These are phyloP conservation scores for Mus musculus DNA, from an alignment of 2,113 vertebrate species.

Conservation along the genomic window GRCm39 chr4:102116501-102117000, in stretches of 20 bases:
- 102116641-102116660: neutral
- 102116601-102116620: too few species aligned
- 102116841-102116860: neutral
- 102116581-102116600: neutral
- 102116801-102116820: neutral
- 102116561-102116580: neutral
- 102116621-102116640: neutral
- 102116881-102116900: neutral
- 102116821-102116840: neutral
- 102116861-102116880: neutral
- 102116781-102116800: neutral
- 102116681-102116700: neutral
- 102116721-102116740: neutral
- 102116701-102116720: neutral
- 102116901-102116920: neutral
- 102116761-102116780: neutral
- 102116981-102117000: neutral
- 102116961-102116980: neutral
- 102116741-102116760: neutral
- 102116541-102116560: constrained; percentile 43
- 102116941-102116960: neutral
- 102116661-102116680: neutral
- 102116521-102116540: constrained; percentile 23
- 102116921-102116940: neutral
- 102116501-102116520: neutral